Conservation (phyloP, 2,113 vertebrate species). For the Cottus gobio region DNA sequence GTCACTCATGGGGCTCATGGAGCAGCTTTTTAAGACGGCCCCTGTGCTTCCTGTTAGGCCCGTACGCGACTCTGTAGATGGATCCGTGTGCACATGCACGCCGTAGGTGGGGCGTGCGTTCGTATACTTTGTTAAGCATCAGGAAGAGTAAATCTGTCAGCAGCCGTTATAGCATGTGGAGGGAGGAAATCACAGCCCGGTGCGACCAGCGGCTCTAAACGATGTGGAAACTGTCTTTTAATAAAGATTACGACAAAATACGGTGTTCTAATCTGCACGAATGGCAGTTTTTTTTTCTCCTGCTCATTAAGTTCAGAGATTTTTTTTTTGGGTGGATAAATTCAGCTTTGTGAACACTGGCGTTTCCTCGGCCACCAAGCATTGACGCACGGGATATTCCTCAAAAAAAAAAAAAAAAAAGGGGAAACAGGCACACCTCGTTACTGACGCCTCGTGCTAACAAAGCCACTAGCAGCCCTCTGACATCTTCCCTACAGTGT, state of each 20-base stretch:
- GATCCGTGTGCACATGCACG: not conserved
- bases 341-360: constrained; percentile 20
- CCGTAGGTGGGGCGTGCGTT: constrained; percentile 48
- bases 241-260: not conserved
- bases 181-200: constrained; percentile 55
- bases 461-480: not conserved
- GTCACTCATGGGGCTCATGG: constrained; percentile 33
- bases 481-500: no score
- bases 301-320: not conserved
- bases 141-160: constrained; percentile 76
- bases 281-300: not conserved
- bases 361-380: constrained; percentile 59
- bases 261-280: not conserved
- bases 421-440: constrained; percentile 36
- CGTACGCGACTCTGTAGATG: constrained; percentile 19
- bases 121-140: constrained; percentile 41
- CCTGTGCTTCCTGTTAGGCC: constrained; percentile 61
- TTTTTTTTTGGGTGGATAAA: constrained; percentile 6
- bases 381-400: constrained; percentile 61
- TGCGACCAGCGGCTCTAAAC: not conserved
- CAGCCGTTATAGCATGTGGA: constrained; percentile 63
- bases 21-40: constrained; percentile 58
- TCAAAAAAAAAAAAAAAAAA: constrained; percentile 42
- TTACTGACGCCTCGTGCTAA: not conserved
- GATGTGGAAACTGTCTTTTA: constrained; percentile 6